Conservation (phyloP, 2,888 invertebrate genomes). For the Parascotia fuliginaria region DNA sequence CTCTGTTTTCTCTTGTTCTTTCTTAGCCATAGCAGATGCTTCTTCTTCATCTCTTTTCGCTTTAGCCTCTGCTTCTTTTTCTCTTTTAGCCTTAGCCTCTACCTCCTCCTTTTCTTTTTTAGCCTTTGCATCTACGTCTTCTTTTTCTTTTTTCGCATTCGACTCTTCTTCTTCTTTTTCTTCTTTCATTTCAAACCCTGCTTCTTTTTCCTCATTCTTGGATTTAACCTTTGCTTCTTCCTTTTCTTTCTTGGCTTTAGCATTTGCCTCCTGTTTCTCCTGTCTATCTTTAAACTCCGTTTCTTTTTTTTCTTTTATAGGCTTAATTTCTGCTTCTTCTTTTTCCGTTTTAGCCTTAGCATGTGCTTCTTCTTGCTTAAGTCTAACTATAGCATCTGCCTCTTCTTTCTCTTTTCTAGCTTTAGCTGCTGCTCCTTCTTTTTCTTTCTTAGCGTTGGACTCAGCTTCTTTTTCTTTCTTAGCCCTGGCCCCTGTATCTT, state of each 20-base stretch:
- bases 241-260: not conserved
- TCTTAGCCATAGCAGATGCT: not conserved
- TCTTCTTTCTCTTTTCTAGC: not conserved
- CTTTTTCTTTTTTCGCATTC: not conserved
- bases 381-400: not conserved
- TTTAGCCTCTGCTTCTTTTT: not conserved
- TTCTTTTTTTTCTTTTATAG: constrained; percentile 21
- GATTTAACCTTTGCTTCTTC: not conserved
- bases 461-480: not conserved
- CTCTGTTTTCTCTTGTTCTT: not conserved
- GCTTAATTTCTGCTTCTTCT: constrained; percentile 16
- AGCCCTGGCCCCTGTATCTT: not conserved
- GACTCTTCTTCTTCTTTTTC: not conserved
- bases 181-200: not conserved
- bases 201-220: not conserved
- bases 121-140: not conserved
- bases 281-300: constrained; percentile 13
- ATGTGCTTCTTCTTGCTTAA: not conserved
- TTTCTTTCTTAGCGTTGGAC: constrained; percentile 4
- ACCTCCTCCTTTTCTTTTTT: not conserved
- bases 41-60: not conserved
- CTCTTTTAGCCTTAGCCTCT: not conserved
- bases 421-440: not conserved
- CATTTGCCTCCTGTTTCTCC: not conserved
- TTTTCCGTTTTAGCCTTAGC: constrained; percentile 15